Evolutionary conservation across 2,113 vertebrate genomes (phyloP), one percentile per base, ranked within the genome.

Genomic region (Pavo muticus): DNA sequence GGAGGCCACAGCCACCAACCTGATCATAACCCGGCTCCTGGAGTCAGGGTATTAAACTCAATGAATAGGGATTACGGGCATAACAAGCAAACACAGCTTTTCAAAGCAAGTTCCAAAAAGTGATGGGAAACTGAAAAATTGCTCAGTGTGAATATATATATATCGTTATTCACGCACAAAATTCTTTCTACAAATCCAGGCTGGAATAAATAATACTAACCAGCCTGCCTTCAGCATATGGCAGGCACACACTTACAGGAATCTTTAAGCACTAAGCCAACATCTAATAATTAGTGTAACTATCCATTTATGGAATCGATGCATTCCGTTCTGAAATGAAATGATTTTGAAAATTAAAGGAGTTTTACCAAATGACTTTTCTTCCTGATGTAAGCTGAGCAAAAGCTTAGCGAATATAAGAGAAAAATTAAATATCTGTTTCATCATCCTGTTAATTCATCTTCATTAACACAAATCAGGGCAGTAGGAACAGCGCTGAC

Each of bases 211-310:
- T 93, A 91, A 45, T 50, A 88, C 73, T 76, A 91, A 76, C 59
- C 87, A 95, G 68, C 60, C 67, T 94, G 68, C 69, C 45, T 79
- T 70, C 80, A 91, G 56, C 95, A 95, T 93, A 95, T 95, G 92
- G 93, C 45, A 95, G 76, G 76, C 79, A 93, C 24, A 68, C 39
- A 60, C 35, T 94, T 59, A 8, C 69, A 82, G 81, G 40, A 82
- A 94, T 95, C 48, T 94, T 60, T 40, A 89, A 85, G 76, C 87
- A 69, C 59, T 52, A 69, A 78, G 91, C 18, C 92, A 93, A 73
- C 19, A 39, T 85, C 59, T 87, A 91, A 83, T 76, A 89, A 89
- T 87, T 94, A 87, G 74, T 18, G 30, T 23, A 91, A 72, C 74
- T 61, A 82, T 44, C 84, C 59, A 63, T 73, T 94, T 93, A 92